These are phyloP conservation scores for Aricia artaxerxes DNA, from an alignment of 2,888 invertebrate species.

Conservation along the genomic window DNA sequence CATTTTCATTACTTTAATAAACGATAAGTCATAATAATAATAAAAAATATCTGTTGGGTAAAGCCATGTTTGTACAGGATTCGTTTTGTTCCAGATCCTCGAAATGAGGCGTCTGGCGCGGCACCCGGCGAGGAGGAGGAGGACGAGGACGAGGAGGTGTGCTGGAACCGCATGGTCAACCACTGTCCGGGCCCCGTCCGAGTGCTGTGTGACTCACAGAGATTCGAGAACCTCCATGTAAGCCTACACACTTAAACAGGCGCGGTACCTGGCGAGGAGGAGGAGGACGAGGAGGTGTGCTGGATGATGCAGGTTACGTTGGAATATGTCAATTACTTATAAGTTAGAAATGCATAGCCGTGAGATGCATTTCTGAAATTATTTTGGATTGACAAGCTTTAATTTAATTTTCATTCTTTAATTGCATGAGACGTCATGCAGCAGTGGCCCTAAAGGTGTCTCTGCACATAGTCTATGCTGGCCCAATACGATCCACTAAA, in stretches of 20 bases:
- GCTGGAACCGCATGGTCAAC: slow-evolving; percentile 67
- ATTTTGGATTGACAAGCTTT: too few species aligned
- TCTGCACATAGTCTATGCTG: too few species aligned
- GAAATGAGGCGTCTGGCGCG: slow-evolving; percentile 45
- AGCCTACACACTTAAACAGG: slow-evolving; percentile 46
- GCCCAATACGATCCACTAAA: too few species aligned
- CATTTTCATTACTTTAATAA: too few species aligned
- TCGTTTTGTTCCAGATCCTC: slow-evolving; percentile 41
- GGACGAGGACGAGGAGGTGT: slow-evolving; percentile 48
- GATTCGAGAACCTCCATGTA: slow-evolving; percentile 90
- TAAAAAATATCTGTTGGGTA: background rate
- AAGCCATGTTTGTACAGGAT: background rate
- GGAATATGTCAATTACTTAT: too few species aligned
- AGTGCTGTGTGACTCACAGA: slow-evolving; percentile 85
- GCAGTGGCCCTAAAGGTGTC: too few species aligned
- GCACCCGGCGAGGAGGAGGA: slow-evolving; percentile 45
- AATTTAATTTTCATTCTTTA: too few species aligned
- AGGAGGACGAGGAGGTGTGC: slow-evolving; percentile 51
- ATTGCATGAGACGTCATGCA: too few species aligned
- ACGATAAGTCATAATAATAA: too few species aligned
- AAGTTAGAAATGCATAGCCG: too few species aligned
- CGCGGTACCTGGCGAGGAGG: slow-evolving; percentile 45
- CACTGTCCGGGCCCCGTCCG: slow-evolving; percentile 74
- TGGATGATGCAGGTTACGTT: slow-evolving; percentile 43
- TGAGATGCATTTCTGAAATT: too few species aligned